These are phyloP conservation scores for Dipodomys merriami DNA, from an alignment of 2,113 vertebrate genomes.

Conservation along the genomic window DNA sequence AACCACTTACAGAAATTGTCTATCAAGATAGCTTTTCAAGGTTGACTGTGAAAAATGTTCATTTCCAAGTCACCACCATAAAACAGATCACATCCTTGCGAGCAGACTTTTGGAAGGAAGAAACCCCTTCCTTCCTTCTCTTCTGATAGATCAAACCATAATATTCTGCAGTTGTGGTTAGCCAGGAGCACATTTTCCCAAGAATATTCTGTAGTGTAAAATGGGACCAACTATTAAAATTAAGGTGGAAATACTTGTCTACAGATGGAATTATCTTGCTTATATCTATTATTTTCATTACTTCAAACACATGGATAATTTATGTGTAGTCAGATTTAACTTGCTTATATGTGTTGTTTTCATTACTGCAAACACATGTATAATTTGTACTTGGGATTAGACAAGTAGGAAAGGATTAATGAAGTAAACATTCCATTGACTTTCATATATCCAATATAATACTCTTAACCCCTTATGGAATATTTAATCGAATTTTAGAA, in stretches of 20 bases:
- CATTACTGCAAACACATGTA: background rate
- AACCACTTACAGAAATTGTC: slow-evolving; percentile 60
- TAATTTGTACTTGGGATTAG: background rate
- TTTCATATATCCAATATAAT: slow-evolving; percentile 28
- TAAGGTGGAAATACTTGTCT: background rate
- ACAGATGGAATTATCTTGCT: background rate
- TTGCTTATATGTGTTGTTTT: background rate
- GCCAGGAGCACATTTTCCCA: too few relatives aligned
- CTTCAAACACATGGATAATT: too few relatives aligned
- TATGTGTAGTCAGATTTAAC: too few relatives aligned
- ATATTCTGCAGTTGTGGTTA: too few relatives aligned
- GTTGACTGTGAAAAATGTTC: background rate
- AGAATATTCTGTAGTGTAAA: too few relatives aligned
- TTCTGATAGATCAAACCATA: too few relatives aligned
- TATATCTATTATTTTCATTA: too few relatives aligned
- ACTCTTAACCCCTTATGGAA: background rate
- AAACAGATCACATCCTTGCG: too few relatives aligned
- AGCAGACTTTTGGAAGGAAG: too few relatives aligned
- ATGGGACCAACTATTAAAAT: background rate
- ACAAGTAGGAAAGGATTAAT: background rate
- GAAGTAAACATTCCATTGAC: slow-evolving; percentile 27
- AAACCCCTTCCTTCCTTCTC: too few relatives aligned
- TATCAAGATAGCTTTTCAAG: background rate
- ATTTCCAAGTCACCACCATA: background rate
- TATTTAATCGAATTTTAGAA: background rate